Base-by-base conservation (phyloP, 1,140 invertebrate genomes). In the Orchesella cincta region DNA sequence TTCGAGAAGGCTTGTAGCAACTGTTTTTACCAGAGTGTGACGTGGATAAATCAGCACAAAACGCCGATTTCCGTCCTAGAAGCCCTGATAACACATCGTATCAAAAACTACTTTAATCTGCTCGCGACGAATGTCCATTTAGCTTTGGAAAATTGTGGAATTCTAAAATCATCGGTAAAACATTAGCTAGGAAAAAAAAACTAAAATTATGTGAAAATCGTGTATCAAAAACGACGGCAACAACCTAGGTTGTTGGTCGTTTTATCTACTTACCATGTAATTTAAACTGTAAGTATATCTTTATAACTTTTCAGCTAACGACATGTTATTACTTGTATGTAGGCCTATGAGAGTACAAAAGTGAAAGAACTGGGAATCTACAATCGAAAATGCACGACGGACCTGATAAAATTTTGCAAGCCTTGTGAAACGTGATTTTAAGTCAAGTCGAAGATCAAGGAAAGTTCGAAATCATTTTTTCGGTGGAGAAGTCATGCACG, bases 171-270 rank as follows among this genome's bases (percentile, higher is more conserved):
- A 8, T 3, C 5, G 29, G 67, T 71, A 28, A 14, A 14, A 12
- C 5, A 26, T 71, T 71, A 20, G 3, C 31, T 14, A 28, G n/a
- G n/a, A n/a, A n/a, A n/a, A n/a, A n/a, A n/a, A n/a, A n/a, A n/a
- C n/a, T n/a, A 8, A 3, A 26, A 14, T 71, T 36, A 51, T 14
- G 12, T 51, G 12, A n/a, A 12, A 12, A 12, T n/a, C n/a, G 34
- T 23, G 8, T 18, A 1, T 34, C 2, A 62, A 39, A 35, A 29
- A 35, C 28, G 74, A 75, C 57, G n/a, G n/a, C 57, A 75, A 75
- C 74, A 35, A 75, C 51, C 74, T 64, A 64, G 74, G 51, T 75
- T 35, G 74, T 75, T 75, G 57, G 57, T 75, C 74, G 28, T 1
- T n/a, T n/a, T n/a, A n/a, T n/a, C n/a, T n/a, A n/a, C n/a, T n/a